Base-by-base conservation (phyloP, 1,140 invertebrate genomes). In the Pemphigus obesinymphae region DNA sequence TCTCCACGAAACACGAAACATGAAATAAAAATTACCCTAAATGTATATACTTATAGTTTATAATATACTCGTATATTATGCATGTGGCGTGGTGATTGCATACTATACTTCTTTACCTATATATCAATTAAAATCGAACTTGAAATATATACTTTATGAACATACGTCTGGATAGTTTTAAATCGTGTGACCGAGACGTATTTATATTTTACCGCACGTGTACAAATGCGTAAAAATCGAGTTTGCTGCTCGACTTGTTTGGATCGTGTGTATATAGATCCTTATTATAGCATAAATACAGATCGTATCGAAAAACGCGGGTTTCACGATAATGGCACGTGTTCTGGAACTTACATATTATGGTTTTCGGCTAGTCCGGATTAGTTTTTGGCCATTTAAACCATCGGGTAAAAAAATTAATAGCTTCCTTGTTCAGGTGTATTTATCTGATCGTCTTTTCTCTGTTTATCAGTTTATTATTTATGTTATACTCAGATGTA, bases 261-360 rank as follows among this genome's bases (percentile, higher is more conserved):
- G 23, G 40, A 43, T 70, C 66, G 66, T 70, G 66, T n/a, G n/a
- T n/a, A n/a, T 70, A 70, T 11, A 23, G 66, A 70, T 70, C 66
- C 40, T 26, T 70, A 70, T 70, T 40, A 37, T n/a, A 7, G 20
- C n/a, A n/a, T 26, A 43, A 70, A 10, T 26, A 37, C 66, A 10
- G 63, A 37, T 23, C 31, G 13, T 4, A 70, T 48, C 20, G 5
- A 7, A 70, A 6, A 43, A 66, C 63, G 26, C 20, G 20, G 8
- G n/a, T 23, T 11, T 3, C 5, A 29, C 55, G 26, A 66, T 20
- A 23, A 70, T 7, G n/a, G 45, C 66, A 15, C 66, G 40, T 34
- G 37, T 26, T 3, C 40, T 13, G 37, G n/a, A 29, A 40, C 34
- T 40, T 63, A n/a, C n/a, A n/a, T n/a, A n/a, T n/a, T n/a, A 63